Base-by-base conservation (phyloP, 1,140 invertebrate genomes). In the Pogonomyrmex barbatus region DNA sequence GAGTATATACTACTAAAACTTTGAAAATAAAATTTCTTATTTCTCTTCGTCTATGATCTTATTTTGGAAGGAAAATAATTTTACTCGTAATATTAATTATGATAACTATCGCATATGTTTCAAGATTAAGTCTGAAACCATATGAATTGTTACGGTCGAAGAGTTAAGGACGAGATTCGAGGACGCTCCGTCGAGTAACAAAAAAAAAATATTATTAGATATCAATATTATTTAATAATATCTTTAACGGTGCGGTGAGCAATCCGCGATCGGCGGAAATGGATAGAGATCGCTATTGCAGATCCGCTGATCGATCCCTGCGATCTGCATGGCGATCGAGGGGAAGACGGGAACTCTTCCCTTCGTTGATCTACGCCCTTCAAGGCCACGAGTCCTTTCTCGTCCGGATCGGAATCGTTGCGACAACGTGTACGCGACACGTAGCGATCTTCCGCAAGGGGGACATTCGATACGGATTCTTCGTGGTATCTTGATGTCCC, bases 361-460 rank as follows among this genome's bases (percentile, higher is more conserved):
- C 78, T 89, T 89, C 82, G 87, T 89, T 82, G 88, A 89, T 89
- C 47, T 68, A 50, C 12, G 79, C 86, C 79, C 50, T 87, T 77
- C 39, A 77, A 85, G 65, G 65, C 67, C 87, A 70, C 52, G 67
- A 68, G 65, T 73, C 36, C 78, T 73, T 50, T 36, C 50, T 83
- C 58, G 17, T 24, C 42, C 10, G 6, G 12, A 8, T 54, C 47
- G 79, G 60, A 9, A 8, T 56, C n/a, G 6, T 24, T 0, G 47
- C 62, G n/a, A 67, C 5, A 33, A 42, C 52, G 14, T 73, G 47
- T 33, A 36, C 65, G 67, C 54, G 85, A 71, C 65, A 71, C 39
- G 65, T 81, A 50, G 30, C 68, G 68, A 75, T 81, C 45, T 82
- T 58, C 47, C 45, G 47, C 50, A 62, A 63, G 45, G 76, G 65